phyloP scores from a whole-genome alignment of 2,888 invertebrate genomes.

The Spilarctia lutea region DNA sequence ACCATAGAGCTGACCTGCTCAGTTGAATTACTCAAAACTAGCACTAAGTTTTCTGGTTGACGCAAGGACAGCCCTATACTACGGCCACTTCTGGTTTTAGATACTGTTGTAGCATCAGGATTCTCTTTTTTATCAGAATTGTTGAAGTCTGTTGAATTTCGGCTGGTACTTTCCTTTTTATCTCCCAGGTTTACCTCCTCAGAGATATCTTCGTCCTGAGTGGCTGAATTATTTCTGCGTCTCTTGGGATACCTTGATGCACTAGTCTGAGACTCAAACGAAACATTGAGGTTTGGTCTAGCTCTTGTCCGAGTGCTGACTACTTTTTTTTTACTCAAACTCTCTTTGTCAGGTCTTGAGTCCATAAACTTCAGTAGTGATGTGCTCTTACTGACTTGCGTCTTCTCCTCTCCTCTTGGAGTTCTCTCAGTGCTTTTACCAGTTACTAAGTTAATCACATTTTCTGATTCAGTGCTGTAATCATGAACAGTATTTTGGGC shows the following conservation, averaged over 20 bases:
- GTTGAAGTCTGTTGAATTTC: conserved; percentile 59
- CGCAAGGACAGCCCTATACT: conserved; percentile 60
- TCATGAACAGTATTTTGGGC: conserved; percentile 58
- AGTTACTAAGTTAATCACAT: conserved; percentile 73
- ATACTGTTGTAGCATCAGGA: conserved; percentile 60
- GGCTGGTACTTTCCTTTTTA: conserved; percentile 53
- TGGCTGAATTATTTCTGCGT: conserved; percentile 51
- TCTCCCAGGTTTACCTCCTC: conserved; percentile 34
- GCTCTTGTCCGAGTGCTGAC: conserved; percentile 28
- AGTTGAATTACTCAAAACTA: conserved; percentile 68
- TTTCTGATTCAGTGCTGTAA: conserved; percentile 76
- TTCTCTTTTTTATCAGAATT: conserved; percentile 71
- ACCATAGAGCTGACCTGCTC: conserved; percentile 70
- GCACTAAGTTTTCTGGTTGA: conserved; percentile 68
- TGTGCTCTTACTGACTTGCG: conserved; percentile 66
- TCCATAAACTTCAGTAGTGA: conserved; percentile 74
- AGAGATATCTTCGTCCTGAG: conserved; percentile 26
- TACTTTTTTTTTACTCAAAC: conserved; percentile 23
- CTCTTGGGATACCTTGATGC: conserved; percentile 76
- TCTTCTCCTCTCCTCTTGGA: conserved; percentile 5
- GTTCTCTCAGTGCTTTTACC: conserved; percentile 60
- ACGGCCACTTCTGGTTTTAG: conserved; percentile 73
- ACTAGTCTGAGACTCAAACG: conserved; percentile 68
- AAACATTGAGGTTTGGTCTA: conserved; percentile 63
- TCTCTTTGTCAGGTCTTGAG: conserved; percentile 49